A percentile compares a stretch with the other conserved stretches of the same genome.
phyloP scores from a whole-genome alignment of 2,797 vertebrate genomes.

The Propithecus perrieri region DNA sequence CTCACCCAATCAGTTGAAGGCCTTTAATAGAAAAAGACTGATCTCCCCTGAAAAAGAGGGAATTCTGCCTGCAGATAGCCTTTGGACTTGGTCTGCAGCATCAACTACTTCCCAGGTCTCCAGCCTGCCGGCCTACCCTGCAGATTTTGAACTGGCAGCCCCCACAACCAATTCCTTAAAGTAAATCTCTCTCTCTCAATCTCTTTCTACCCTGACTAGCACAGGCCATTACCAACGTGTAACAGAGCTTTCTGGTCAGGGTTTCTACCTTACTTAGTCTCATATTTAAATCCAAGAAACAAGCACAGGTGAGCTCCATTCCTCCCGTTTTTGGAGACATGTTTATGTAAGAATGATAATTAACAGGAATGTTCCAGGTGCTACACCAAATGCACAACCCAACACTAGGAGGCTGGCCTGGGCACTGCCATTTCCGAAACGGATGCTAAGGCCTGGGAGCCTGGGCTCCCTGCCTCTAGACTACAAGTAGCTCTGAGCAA shows the following conservation, averaged over 20 bases:
- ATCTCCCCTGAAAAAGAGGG: background rate
- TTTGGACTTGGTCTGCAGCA: background rate
- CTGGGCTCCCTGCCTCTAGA: background rate
- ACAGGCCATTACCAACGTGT: background rate
- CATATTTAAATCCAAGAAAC: background rate
- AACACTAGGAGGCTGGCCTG: background rate
- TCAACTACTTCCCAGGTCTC: background rate
- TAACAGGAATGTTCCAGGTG: background rate
- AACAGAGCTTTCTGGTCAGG: background rate
- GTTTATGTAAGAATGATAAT: background rate
- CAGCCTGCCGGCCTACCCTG: background rate
- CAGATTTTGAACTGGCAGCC: background rate
- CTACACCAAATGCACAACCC: background rate
- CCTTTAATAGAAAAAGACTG: background rate
- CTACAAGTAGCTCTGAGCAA: background rate
- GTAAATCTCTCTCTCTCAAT: background rate
- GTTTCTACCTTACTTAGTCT: background rate
- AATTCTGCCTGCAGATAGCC: background rate
- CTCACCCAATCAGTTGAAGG: background rate
- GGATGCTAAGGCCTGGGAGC: background rate
- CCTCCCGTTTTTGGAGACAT: background rate
- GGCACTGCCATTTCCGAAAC: accelerated
- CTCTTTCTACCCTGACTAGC: background rate
- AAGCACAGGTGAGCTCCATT: background rate
- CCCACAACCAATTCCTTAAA: background rate